Conservation (phyloP, 2,113 vertebrate genomes). For the Sceloporus tristichus region DNA sequence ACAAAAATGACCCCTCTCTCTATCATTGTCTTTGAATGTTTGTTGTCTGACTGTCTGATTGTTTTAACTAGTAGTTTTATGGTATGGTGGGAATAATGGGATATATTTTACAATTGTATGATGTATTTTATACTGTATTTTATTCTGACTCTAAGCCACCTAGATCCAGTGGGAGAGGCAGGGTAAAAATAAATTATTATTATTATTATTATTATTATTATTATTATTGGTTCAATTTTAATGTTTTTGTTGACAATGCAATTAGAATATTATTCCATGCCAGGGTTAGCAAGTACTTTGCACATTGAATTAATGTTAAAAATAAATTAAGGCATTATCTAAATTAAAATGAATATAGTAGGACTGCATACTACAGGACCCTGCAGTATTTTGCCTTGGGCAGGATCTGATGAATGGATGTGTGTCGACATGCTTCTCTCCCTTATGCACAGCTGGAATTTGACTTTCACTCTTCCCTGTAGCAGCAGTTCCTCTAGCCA, state of each 20-base stretch:
- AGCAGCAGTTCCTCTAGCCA: background rate
- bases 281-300: background rate
- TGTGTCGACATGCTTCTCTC: background rate
- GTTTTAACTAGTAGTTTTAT: too few species aligned
- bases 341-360: background rate
- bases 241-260: background rate
- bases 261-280: background rate
- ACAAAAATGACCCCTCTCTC: too few species aligned
- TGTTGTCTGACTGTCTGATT: too few species aligned
- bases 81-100: too few species aligned
- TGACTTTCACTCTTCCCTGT: slow-evolving; percentile 12
- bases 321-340: background rate
- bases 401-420: slow-evolving; percentile 3
- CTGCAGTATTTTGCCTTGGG: slow-evolving; percentile 2
- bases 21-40: too few species aligned
- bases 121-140: too few species aligned
- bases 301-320: background rate
- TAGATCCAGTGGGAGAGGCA: too few species aligned
- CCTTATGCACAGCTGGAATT: slow-evolving; percentile 8
- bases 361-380: background rate
- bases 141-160: too few species aligned
- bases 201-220: too few species aligned
- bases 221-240: background rate
- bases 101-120: too few species aligned
- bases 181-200: too few species aligned